Conservation (phyloP, 2,888 invertebrate species). For the Cotesia congregata region DNA sequence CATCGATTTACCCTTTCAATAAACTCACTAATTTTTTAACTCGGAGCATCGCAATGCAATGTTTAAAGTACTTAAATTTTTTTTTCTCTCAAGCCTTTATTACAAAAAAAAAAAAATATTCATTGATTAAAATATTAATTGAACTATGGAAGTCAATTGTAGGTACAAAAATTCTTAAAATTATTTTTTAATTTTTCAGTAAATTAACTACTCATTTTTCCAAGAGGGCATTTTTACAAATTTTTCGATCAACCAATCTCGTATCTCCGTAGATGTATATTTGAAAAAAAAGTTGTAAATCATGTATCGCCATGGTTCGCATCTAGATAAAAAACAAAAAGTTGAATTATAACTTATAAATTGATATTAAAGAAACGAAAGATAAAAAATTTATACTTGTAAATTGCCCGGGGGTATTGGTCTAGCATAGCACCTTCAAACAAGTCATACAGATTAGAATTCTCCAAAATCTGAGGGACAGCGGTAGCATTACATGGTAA, state of each 20-base stretch:
- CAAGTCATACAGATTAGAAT: constrained; percentile 73
- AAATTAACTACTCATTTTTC: constrained; percentile 42
- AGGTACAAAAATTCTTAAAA: neutral
- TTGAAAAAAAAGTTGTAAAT: constrained; percentile 78
- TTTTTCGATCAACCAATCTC: constrained; percentile 75
- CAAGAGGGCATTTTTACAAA: constrained; percentile 78
- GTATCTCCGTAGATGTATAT: constrained; percentile 73
- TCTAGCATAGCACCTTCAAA: constrained; percentile 78
- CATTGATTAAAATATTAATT: no score
- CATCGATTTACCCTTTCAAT: constrained; percentile 18
- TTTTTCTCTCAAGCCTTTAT: neutral
- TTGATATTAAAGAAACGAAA: neutral
- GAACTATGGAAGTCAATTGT: no score
- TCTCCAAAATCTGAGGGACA: constrained; percentile 73
- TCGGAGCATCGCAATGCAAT: constrained; percentile 1
- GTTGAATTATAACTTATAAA: neutral
- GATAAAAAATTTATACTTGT: constrained; percentile 72
- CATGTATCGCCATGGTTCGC: constrained; percentile 78
- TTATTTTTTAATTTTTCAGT: neutral
- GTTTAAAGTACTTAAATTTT: neutral
- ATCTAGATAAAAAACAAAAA: constrained; percentile 51
- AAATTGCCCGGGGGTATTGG: constrained; percentile 74
- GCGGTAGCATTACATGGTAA: constrained; percentile 64
- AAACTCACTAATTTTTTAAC: constrained; percentile 4
- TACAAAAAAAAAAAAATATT: no score